Evolutionary conservation across 2,797 vertebrate genomes (phyloP).

Genomic region (Xenentodon cancila): DNA sequence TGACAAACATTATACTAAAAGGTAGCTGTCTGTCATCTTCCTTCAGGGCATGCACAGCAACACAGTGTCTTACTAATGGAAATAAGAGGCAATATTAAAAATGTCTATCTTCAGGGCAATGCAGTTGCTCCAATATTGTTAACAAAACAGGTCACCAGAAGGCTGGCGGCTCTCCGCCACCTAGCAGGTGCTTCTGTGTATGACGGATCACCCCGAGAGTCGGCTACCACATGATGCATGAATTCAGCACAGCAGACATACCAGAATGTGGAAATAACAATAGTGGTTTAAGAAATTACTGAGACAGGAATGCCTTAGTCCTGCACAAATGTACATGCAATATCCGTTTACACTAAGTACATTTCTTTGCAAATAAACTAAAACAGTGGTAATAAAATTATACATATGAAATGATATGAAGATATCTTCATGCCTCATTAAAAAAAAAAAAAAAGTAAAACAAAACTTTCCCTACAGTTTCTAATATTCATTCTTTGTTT

Average conservation of each 20-base stretch:
- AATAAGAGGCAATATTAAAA: conserved; percentile 39
- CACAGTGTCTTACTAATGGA: conserved; percentile 46
- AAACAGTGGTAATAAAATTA: too few species aligned
- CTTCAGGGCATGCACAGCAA: conserved; percentile 21
- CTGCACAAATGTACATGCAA: conserved; percentile 23
- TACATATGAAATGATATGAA: too few species aligned
- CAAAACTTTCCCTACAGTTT: conserved; percentile 17
- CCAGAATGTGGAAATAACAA: conserved; percentile 24
- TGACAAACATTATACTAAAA: conserved; percentile 59
- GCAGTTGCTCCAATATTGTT: conserved; percentile 32
- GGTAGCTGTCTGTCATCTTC: conserved; percentile 55
- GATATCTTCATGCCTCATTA: background rate
- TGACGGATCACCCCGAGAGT: conserved; percentile 45
- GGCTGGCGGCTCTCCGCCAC: conserved; percentile 14
- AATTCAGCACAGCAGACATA: conserved; percentile 5
- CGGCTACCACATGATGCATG: conserved; percentile 36
- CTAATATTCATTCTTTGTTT: conserved; percentile 62
- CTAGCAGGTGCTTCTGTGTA: conserved; percentile 38
- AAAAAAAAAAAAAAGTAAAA: conserved; percentile 2
- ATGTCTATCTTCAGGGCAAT: conserved; percentile 45
- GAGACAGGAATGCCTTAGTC: background rate
- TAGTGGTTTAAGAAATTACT: conserved; percentile 1
- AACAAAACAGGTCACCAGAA: conserved; percentile 37
- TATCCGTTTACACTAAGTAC: conserved; percentile 7
- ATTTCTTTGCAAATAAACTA: background rate